Percentiles rank a stretch among this genome's conserved stretches.
These are phyloP conservation scores for Drosophila quadrilineata DNA, from an alignment of 1,140 invertebrate species.

Conservation along the genomic window DNA sequence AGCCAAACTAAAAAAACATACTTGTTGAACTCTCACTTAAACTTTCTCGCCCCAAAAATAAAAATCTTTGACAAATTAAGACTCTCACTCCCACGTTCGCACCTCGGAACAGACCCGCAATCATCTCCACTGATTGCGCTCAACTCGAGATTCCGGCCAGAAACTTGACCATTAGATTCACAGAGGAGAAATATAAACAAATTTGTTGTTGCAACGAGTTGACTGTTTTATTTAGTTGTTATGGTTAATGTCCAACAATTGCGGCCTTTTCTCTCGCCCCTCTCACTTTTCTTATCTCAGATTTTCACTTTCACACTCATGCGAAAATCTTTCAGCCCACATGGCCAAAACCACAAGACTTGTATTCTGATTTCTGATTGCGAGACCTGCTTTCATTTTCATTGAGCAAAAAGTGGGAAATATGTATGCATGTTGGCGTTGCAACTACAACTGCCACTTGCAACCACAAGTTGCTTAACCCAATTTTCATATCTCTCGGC, in stretches of 20 bases:
- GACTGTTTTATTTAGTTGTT: slow-evolving; percentile 1
- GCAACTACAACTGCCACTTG: slow-evolving; percentile 18
- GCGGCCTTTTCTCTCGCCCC: slow-evolving; percentile 3
- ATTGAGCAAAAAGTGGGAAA: slow-evolving; percentile 61
- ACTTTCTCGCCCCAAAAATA: slow-evolving; percentile 44
- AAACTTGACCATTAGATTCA: slow-evolving; percentile 20
- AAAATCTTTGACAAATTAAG: slow-evolving; percentile 21
- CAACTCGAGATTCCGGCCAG: not conserved
- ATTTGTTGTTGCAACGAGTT: slow-evolving; percentile 60
- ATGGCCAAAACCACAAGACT: slow-evolving; percentile 24
- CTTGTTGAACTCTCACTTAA: not conserved
- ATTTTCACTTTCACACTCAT: slow-evolving; percentile 68
- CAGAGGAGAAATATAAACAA: slow-evolving; percentile 56
- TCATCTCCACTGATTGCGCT: not conserved
- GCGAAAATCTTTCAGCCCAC: slow-evolving; percentile 60
- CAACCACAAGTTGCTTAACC: slow-evolving; percentile 59
- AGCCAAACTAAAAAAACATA: too few species aligned
- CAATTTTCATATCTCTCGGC: slow-evolving; percentile 65
- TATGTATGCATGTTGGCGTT: slow-evolving; percentile 42
- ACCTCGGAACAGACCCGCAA: slow-evolving; percentile 22
- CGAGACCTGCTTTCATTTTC: slow-evolving; percentile 74
- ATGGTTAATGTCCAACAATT: slow-evolving; percentile 32
- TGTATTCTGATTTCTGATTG: slow-evolving; percentile 71
- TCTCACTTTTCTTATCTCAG: not conserved
- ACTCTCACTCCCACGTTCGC: slow-evolving; percentile 53